Evolutionary conservation across 2,888 invertebrate genomes (phyloP).

Genomic region (Dryobota labecula): DNA sequence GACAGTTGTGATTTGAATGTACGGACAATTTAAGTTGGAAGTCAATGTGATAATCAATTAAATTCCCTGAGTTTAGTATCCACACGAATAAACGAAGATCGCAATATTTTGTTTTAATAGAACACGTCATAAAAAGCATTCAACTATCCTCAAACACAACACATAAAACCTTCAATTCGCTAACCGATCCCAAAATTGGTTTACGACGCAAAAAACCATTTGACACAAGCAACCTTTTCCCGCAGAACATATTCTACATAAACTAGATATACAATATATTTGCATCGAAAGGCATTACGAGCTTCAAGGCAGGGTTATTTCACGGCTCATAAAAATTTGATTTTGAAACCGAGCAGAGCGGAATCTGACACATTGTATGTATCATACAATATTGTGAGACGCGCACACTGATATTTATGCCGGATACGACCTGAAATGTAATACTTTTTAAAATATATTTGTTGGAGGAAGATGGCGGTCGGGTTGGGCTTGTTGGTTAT

Average conservation of each 20-base stretch:
- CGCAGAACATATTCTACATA: conserved; percentile 56
- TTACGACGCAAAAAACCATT: conserved; percentile 55
- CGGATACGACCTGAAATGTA: conserved; percentile 48
- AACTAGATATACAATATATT: conserved; percentile 64
- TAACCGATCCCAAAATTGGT: conserved; percentile 55
- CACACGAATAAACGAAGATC: conserved; percentile 3
- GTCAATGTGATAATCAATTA: background rate
- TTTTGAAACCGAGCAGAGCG: conserved; percentile 69
- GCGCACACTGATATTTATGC: conserved; percentile 57
- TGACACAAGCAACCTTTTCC: conserved; percentile 46
- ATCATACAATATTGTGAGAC: conserved; percentile 66
- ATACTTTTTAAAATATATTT: conserved; percentile 55
- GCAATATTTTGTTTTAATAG: conserved; percentile 19
- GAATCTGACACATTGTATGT: conserved; percentile 73
- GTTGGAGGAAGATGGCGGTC: conserved; percentile 22
- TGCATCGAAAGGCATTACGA: conserved; percentile 66
- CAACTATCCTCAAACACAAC: conserved; percentile 23
- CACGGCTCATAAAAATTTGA: conserved; percentile 77
- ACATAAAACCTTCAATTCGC: conserved; percentile 48
- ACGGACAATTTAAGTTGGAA: background rate
- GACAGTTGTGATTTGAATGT: background rate
- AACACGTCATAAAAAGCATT: conserved; percentile 40
- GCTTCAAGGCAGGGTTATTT: conserved; percentile 68
- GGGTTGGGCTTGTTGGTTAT: conserved; percentile 14
- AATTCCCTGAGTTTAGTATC: too few relatives aligned